Base-by-base conservation (phyloP, 2,888 invertebrate genomes). In the Caenorhabditis plicata region DNA sequence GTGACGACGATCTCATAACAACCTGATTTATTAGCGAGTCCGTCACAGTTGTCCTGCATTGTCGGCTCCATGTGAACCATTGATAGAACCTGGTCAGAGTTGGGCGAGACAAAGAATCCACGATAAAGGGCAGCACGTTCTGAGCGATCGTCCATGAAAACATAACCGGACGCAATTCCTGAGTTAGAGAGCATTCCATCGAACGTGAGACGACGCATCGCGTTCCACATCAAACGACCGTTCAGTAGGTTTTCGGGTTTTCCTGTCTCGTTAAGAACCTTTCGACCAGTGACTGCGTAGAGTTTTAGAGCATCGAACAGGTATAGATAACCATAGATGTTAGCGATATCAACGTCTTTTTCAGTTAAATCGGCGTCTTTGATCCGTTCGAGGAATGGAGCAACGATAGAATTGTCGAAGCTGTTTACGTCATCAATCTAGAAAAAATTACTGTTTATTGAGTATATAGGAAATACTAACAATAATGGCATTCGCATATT, bases 401-500 rank as follows among this genome's bases (percentile, higher is more conserved):
- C 48, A 15, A 69, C 31, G 17, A 71, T 67, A 2, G 69, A 47
- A 47, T 71, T 69, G 40, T 71, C 71, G 39, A 71, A 71, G 26
- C 67, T 65, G 49, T 71, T 71, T 0, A 68, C 69, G 43, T 71
- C 71, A 35, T 71, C 71, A 20, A 71, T 68, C 68, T 71, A 26
- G 38, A 55, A 39, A 1, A 20, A 25, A 4, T 64, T 67, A 26
- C 40, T 55, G 35, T 1, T 26, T 23, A 17, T 20, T 31, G 17
- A 23, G 8, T 33, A 13, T 32, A 17, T 19, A 9, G n/a, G 19
- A 11, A 17, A 15, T 20, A 38, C 63, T 53, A 40, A 77, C 77
- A 49, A 78, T 78, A 35, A 78, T 74, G 0, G 75, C 58, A 46
- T 76, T 77, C 11, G 73, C 68, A 51, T 76, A 78, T 50, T 72